Evolutionary conservation across 1,140 invertebrate genomes (phyloP).

Genomic region (Brachionus koreanus): DNA sequence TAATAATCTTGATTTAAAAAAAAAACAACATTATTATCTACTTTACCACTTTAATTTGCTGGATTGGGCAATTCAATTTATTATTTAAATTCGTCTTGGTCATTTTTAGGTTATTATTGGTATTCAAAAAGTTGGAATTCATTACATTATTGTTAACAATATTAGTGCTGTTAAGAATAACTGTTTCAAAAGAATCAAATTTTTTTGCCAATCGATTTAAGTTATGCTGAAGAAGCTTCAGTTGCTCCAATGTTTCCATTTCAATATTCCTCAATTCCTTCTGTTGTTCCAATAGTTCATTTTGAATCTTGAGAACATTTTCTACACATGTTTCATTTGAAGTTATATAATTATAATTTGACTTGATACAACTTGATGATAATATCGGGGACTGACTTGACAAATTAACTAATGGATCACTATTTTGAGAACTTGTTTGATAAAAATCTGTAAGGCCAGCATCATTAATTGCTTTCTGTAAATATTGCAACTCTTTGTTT

Average conservation of each 20-base stretch:
- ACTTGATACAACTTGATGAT: neutral
- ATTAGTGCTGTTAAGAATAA: conserved; percentile 1
- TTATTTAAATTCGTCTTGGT: conserved; percentile 22
- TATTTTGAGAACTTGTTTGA: neutral
- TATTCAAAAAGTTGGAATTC: conserved; percentile 11
- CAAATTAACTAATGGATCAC: neutral
- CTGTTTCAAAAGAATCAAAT: conserved; percentile 15
- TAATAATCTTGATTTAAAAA: neutral
- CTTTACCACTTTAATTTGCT: conserved; percentile 35
- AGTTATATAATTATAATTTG: neutral
- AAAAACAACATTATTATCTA: neutral
- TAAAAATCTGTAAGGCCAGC: conserved; percentile 31
- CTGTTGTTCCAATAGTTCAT: conserved; percentile 39
- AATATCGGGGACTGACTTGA: neutral
- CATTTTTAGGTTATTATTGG: neutral
- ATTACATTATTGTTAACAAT: neutral
- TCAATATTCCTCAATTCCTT: conserved; percentile 24
- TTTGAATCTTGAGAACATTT: conserved; percentile 5
- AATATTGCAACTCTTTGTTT: conserved; percentile 22
- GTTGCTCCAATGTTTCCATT: conserved; percentile 20
- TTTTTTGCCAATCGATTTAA: neutral
- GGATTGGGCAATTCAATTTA: neutral
- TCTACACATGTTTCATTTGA: neutral
- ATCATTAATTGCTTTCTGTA: conserved; percentile 33
- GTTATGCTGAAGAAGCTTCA: conserved; percentile 5